These are phyloP conservation scores for Cremastinae sp. DNA, from an alignment of 2,888 invertebrate genomes.

Conservation along the genomic window DNA sequence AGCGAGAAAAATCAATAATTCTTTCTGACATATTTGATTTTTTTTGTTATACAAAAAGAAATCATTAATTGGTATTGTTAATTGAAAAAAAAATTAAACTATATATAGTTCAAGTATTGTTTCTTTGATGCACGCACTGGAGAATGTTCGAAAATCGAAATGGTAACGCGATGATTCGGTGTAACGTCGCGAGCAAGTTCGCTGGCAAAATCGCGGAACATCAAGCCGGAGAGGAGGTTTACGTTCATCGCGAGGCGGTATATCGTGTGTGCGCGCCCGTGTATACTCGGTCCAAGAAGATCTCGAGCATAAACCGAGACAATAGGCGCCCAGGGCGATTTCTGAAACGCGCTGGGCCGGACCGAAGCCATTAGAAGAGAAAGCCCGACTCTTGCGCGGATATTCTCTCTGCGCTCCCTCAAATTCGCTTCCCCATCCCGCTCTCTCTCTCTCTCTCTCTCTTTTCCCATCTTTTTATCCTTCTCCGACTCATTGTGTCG, in stretches of 20 bases:
- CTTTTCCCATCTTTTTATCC: not conserved
- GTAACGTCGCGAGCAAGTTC: conserved; percentile 21
- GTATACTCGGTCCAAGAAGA: conserved; percentile 62
- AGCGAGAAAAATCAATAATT: no score
- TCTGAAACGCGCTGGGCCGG: conserved; percentile 53
- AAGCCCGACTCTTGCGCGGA: conserved; percentile 18
- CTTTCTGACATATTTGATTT: no score
- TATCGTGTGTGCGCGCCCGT: conserved; percentile 2
- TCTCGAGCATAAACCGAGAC: conserved; percentile 72
- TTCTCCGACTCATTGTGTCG: conserved; percentile 42
- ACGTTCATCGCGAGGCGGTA: conserved; percentile 9
- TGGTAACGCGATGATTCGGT: no score
- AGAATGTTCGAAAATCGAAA: no score
- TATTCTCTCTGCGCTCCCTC: conserved; percentile 25
- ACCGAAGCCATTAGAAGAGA: conserved; percentile 63
- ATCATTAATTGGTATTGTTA: no score
- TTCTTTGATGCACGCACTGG: no score
- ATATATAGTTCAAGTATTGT: no score
- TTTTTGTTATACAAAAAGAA: no score
- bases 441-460: conserved; percentile 5
- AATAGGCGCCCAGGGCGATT: conserved; percentile 73
- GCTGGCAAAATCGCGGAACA: conserved; percentile 42
- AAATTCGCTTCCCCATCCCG: conserved; percentile 25
- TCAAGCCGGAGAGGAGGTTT: conserved; percentile 13
- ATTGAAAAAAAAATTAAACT: no score